Conservation (phyloP, 2,888 invertebrate species). For the Cryptops parisi region DNA sequence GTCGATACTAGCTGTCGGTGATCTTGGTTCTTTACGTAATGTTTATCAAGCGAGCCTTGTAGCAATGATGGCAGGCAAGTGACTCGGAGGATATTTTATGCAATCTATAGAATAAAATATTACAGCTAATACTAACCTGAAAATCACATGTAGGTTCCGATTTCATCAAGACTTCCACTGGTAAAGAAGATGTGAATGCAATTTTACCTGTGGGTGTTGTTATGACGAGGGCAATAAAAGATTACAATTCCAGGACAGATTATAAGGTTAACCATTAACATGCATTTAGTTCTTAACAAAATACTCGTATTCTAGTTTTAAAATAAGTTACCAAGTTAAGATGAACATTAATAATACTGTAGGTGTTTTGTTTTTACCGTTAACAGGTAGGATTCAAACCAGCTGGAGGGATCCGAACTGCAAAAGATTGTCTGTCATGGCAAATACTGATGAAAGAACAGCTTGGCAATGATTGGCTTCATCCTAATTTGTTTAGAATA, state of each 20-base stretch:
- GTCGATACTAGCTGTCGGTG: constrained; percentile 87
- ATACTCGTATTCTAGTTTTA: too few species aligned
- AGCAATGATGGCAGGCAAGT: constrained; percentile 68
- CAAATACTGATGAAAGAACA: constrained; percentile 65
- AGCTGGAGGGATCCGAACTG: constrained; percentile 85
- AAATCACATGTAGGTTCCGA: constrained; percentile 79
- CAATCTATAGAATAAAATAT: not conserved
- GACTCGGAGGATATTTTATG: too few species aligned
- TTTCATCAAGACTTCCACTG: constrained; percentile 96
- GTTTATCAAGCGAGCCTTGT: constrained; percentile 64
- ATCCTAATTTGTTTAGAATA: constrained; percentile 58
- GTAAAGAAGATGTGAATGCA: constrained; percentile 87
- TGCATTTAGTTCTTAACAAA: not conserved
- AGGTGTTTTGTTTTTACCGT: constrained; percentile 12
- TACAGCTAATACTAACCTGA: too few species aligned
- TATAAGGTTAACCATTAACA: constrained; percentile 30
- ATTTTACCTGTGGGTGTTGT: constrained; percentile 78
- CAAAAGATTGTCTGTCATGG: constrained; percentile 75
- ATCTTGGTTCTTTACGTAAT: constrained; percentile 67
- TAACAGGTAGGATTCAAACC: constrained; percentile 87
- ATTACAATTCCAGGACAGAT: constrained; percentile 54
- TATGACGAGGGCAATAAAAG: constrained; percentile 84
- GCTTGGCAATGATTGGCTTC: constrained; percentile 74
- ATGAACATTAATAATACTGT: too few species aligned
- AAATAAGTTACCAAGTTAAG: too few species aligned